Evolutionary conservation across 2,113 vertebrate genomes (phyloP), one percentile per base, ranked within the genome.

Genomic region (Phasianus colchicus): DNA sequence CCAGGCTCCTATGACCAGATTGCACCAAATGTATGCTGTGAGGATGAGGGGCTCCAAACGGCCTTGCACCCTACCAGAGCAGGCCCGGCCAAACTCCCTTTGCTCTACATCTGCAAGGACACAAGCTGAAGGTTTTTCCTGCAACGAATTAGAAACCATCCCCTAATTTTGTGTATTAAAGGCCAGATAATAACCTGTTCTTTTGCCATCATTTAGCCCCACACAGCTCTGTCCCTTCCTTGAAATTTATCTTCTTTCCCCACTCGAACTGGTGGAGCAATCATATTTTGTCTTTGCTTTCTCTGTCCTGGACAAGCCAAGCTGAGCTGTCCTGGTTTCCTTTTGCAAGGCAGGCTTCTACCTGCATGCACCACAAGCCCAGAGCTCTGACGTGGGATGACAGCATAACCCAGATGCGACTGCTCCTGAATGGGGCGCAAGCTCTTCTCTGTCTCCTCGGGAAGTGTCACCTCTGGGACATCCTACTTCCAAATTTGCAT

Each of bases 351-450:
- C 43, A 47, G 29, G n/a, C 36, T 75, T 8, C 6, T 50, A 9
- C 45, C 48, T 57, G 11, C 5, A 1, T 0, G 3, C 38, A 38
- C 16, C 5, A 13, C 19, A 11, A 72, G 21, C 27, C 45, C 36
- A 47, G 40, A 40, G 3, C n/a, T 84, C 48, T 81, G 58, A 57
- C 64, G 42, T 2, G 60, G 38, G 45, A 78, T 34, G 64, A 9
- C 8, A 5, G 22, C 20, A 27, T 19, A n/a, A 27, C 57, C 72
- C 65, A 54, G 40, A 24, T 19, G 30, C 1, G 12, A 30, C 25
- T 38, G 42, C n/a, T 30, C 25, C 71, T 10, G 38, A 64, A 29
- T 7, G 32, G 78, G 1, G 45, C 36, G 74, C 38, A 21, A 74
- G 74, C 8, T 1, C 13, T 30, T 29, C 50, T 43, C 9, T 36